Conservation (phyloP, 2,113 vertebrate genomes). For the Protobothrops flavoviridis region DNA sequence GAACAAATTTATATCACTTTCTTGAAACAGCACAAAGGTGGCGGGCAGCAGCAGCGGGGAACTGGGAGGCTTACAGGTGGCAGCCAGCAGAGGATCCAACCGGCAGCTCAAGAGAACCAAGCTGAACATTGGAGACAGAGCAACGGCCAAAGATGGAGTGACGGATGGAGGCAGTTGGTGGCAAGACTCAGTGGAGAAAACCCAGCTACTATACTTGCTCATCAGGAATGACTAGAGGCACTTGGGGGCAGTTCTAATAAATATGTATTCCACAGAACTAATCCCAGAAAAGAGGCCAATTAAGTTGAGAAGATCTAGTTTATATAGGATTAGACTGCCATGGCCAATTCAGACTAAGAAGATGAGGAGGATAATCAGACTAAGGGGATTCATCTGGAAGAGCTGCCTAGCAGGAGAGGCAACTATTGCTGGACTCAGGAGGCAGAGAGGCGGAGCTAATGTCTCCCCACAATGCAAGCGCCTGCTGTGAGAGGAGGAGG, state of each 20-base stretch:
- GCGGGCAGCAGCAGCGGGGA: too few species aligned
- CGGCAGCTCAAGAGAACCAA: too few species aligned
- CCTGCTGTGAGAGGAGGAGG: not conserved
- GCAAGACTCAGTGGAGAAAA: too few species aligned
- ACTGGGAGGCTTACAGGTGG: too few species aligned
- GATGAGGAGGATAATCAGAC: not conserved
- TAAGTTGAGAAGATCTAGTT: not conserved
- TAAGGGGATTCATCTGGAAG: not conserved
- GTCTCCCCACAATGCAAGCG: not conserved
- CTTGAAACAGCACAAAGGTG: too few species aligned
- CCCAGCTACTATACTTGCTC: too few species aligned
- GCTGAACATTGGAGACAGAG: too few species aligned
- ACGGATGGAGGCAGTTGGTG: too few species aligned
- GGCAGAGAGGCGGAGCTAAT: not conserved
- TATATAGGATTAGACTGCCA: not conserved
- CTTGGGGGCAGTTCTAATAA: too few species aligned
- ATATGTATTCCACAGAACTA: not conserved
- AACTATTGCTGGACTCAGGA: not conserved
- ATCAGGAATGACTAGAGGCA: too few species aligned
- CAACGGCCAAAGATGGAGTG: too few species aligned
- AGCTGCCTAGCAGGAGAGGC: not conserved
- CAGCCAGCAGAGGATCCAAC: too few species aligned
- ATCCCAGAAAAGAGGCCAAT: not conserved
- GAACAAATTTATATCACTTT: not conserved
- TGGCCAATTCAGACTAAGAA: not conserved